Evolutionary conservation across 2,113 vertebrate genomes (phyloP).

Genomic region (Hepsetus odoe): DNA sequence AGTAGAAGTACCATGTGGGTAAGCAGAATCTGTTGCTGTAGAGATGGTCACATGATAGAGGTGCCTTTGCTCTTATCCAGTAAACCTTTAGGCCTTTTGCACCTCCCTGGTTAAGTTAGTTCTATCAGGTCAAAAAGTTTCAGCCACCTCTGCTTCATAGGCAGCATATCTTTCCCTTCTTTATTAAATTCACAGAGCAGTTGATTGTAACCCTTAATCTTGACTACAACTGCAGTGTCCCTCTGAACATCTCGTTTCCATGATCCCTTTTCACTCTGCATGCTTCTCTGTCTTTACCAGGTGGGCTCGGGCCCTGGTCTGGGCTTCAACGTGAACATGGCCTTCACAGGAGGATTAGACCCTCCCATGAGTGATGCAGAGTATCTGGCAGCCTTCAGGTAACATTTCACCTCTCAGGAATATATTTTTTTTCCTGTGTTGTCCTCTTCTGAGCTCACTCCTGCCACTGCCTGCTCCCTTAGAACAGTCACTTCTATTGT

Average conservation of each 20-base stretch:
- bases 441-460: neutral
- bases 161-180: neutral
- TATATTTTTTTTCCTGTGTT: neutral
- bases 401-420: slow-evolving; percentile 29
- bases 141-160: neutral
- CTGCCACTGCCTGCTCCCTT: neutral
- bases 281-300: slow-evolving; percentile 64
- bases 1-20: neutral
- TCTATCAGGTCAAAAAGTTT: no score
- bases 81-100: neutral
- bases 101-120: neutral
- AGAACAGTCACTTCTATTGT: neutral
- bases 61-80: neutral
- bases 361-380: slow-evolving; percentile 94
- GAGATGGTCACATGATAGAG: neutral
- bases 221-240: neutral
- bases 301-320: slow-evolving; percentile 88
- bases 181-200: neutral
- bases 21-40: neutral
- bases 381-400: slow-evolving; percentile 96
- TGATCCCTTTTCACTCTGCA: neutral
- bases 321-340: slow-evolving; percentile 97
- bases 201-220: neutral
- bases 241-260: neutral
- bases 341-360: slow-evolving; percentile 93